Conservation (phyloP, 2,797 vertebrate genomes). For the Esox lucius region DNA sequence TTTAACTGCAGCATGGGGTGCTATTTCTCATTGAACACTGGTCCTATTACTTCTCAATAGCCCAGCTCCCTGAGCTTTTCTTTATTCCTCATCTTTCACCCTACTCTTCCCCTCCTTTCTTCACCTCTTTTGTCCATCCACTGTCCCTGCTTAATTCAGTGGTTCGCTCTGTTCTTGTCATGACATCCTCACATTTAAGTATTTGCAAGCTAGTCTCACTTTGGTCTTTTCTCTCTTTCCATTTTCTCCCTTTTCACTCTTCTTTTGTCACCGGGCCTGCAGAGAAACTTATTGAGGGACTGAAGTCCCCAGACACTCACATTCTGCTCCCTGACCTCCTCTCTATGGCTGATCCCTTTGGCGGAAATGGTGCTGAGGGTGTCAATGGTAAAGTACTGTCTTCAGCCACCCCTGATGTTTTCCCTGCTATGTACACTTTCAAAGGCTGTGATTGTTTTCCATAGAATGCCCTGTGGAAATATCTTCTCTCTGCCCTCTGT, state of each 20-base stretch:
- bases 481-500: background rate
- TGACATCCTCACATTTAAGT: background rate
- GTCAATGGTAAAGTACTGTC: slow-evolving; percentile 82
- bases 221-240: background rate
- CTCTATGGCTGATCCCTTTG: slow-evolving; percentile 93
- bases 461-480: background rate
- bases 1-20: background rate
- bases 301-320: slow-evolving; percentile 95
- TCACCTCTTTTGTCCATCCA: background rate
- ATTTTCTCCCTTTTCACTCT: background rate
- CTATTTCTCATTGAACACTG: background rate
- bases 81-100: background rate
- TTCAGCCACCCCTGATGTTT: background rate
- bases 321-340: slow-evolving; percentile 94
- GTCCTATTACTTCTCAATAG: background rate
- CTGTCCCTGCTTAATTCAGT: background rate
- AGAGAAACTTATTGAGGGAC: slow-evolving; percentile 99
- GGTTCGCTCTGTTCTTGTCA: background rate
- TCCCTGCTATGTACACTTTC: background rate
- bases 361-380: slow-evolving; percentile 82
- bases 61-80: background rate
- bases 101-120: background rate
- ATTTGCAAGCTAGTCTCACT: background rate
- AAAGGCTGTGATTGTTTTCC: background rate
- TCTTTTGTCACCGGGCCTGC: slow-evolving; percentile 40